A percentile compares a stretch with the other conserved stretches of the same genome.
Evolutionary conservation across 2,113 vertebrate genomes (phyloP).

Genomic region (Phalacrocorax brasilianus): DNA sequence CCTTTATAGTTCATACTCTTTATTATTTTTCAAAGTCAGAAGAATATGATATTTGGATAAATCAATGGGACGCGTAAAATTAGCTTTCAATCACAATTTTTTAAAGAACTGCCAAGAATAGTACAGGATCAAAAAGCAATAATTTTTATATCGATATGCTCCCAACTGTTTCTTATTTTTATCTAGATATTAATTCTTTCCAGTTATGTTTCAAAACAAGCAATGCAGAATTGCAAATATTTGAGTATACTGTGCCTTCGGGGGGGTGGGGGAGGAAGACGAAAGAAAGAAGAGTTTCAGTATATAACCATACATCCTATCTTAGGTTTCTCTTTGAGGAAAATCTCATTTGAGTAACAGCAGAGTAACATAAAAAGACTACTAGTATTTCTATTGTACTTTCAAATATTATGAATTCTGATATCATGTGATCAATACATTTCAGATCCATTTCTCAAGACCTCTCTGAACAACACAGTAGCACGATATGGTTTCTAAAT

Average conservation of each 20-base stretch:
- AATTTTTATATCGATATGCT: background rate
- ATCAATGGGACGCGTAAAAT: background rate
- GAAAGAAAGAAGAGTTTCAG: background rate
- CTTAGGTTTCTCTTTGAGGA: background rate
- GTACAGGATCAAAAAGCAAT: background rate
- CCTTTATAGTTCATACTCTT: background rate
- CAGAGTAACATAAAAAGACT: background rate
- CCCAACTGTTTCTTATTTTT: background rate
- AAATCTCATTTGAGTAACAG: background rate
- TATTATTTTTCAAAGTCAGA: background rate
- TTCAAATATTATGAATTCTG: background rate
- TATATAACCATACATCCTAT: background rate
- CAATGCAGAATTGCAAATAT: background rate
- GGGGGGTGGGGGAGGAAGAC: background rate
- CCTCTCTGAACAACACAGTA: background rate
- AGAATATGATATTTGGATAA: background rate
- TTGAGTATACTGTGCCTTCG: background rate
- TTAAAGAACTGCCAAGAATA: background rate
- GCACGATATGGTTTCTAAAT: background rate
- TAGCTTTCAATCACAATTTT: background rate
- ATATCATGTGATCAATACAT: background rate
- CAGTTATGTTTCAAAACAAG: background rate
- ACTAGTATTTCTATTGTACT: background rate
- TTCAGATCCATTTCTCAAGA: background rate
- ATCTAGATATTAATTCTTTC: background rate